Base-by-base conservation (phyloP, 2,113 vertebrate species). In the Planiliza haematocheilus region DNA sequence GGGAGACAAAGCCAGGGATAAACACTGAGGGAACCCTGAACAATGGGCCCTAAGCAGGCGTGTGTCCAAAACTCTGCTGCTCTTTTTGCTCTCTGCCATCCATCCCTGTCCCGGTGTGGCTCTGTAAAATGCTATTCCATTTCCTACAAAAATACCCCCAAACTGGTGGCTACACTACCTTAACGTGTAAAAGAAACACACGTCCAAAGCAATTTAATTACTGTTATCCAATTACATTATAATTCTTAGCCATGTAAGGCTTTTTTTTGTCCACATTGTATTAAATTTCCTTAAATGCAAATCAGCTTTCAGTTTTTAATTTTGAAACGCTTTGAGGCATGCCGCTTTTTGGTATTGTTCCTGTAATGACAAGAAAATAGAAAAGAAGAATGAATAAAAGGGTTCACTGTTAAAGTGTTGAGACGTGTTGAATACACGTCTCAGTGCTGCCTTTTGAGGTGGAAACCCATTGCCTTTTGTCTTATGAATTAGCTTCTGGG, bases 1-100 rank as follows among this genome's bases (percentile, higher is more conserved):
- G 89, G 90, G 86, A 87, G 92, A 93, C 86, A 91, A 92, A 94
- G 92, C 84, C 89, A 75, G 77, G 91, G 90, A 93, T 91, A 92
- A 94, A 93, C 87, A 91, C 78, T 68, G 69, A 89, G 93, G 90
- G 89, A 83, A 71, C 68, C 55, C 61, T 79, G 69, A 84, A 89
- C 91, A 89, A 87, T 74, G 64, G 65, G 74, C 24, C 71, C 84
- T 84, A 24, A 81, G 70, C 80, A 84, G 82, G 82, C 24, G 38
- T 65, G 68, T 72, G 83, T 89, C 86, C 84, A 90, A 88, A 87
- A 86, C 86, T 70, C 83, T 34, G 83, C 88, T 87, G 84, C 87
- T 88, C 74, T 60, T 66, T 83, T 55, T 60, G 48, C 82, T 74
- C 60, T 17, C 58, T 88, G 86, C 73, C 76, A 88, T 89, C 77